Base-by-base conservation (phyloP, 2,888 invertebrate genomes). In the Dorcus hopei region DNA sequence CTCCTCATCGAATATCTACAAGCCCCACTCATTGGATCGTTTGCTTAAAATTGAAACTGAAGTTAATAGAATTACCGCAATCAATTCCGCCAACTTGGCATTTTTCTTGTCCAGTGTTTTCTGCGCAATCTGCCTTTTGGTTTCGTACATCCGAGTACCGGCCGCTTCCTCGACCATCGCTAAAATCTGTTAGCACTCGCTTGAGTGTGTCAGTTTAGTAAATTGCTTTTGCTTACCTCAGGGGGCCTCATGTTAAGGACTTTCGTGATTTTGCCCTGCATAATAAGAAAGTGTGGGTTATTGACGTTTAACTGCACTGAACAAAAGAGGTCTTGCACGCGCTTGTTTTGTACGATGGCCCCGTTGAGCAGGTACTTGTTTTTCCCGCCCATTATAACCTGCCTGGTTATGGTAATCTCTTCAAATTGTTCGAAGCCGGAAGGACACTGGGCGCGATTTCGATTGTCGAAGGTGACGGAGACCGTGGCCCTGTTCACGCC, bases 131-230 rank as follows among this genome's bases (percentile, higher is more conserved):
- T 91, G 90, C 66, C 93, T 93, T 77, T 99, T 99, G 1, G 87
- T 85, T 77, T 99, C 97, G 76, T 98, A 99, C 88, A 97, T 90
- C 70, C 93, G 88, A 0, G 98, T 98, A 1, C 99, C 98, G 0
- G 97, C 97, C 6, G 98, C 97, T 81, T 99, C 99, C 80, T 99
- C 99, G 56, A 99, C 89, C 97, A 99, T 97, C 0, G 93, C 91
- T 54, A 97, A 81, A 71, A 97, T 93, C 90, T 92, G 69, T 41
- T 19, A 4, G 59, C 59, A 53, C 57, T 39, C 55, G 50, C 49
- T 11, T 53, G 55, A 19, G 3, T 19, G 19, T 19, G 41, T 38
- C 42, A 54, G 6, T 33, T 33, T 33, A 33, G 26, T 33, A 6
- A 33, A 33, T 6, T 33, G 7, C 33, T 74, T 77, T 6, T 33